Evolutionary conservation across 2,888 invertebrate genomes (phyloP).

Genomic region (Amblyjoppa fuscipennis): DNA sequence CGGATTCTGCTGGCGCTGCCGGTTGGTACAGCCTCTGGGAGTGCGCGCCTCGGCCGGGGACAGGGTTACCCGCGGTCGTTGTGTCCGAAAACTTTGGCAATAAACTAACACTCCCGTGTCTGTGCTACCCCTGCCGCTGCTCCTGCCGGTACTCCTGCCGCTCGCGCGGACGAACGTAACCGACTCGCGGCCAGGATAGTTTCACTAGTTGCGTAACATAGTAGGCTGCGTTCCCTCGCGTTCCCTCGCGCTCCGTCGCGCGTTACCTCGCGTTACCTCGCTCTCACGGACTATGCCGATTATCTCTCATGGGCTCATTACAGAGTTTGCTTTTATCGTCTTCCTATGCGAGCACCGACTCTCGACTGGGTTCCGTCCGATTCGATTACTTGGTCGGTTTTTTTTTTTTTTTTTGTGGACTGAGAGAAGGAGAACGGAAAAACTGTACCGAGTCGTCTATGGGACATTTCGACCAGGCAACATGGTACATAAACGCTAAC

Average conservation of each 20-base stretch:
- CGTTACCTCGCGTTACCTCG: constrained; percentile 27
- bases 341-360: constrained; percentile 24
- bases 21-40: constrained; percentile 73
- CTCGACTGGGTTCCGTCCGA: neutral
- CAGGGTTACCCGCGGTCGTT: constrained; percentile 84
- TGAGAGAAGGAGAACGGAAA: too few species aligned
- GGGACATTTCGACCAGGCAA: too few species aligned
- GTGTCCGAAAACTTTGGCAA: constrained; percentile 85
- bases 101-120: constrained; percentile 82
- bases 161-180: constrained; percentile 76
- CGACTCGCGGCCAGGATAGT: constrained; percentile 79
- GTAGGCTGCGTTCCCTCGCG: constrained; percentile 52
- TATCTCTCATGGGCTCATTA: constrained; percentile 61
- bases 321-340: constrained; percentile 47
- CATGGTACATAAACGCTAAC: too few species aligned
- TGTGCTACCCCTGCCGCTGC: constrained; percentile 36
- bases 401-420: too few species aligned
- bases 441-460: too few species aligned
- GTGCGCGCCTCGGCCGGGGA: constrained; percentile 72
- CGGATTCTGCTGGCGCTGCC: constrained; percentile 61
- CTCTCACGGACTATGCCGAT: constrained; percentile 65
- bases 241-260: constrained; percentile 40
- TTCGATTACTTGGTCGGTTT: neutral
- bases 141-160: constrained; percentile 42
- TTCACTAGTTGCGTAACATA: constrained; percentile 82